Percentiles rank a stretch among this genome's conserved stretches.
Conservation (phyloP, 2,113 vertebrate genomes). For the Mesoclemmys tuberculata region DNA sequence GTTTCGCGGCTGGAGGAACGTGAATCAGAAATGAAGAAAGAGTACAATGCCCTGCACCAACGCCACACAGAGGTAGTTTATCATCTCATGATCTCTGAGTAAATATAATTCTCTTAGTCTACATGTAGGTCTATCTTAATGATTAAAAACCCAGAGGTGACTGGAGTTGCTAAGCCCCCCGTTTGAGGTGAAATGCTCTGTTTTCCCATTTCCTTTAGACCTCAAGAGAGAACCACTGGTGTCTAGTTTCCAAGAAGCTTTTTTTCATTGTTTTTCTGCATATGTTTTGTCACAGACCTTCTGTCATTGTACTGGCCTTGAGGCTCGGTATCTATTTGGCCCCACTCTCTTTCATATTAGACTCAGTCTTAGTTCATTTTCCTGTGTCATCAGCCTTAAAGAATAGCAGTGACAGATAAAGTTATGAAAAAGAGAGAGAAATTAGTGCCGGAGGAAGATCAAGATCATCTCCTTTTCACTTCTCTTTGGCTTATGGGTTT, state of each 20-base stretch:
- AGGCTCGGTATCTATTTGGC: neutral
- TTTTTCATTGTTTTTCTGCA: neutral
- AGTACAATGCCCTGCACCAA: conserved; percentile 96
- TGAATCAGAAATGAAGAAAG: conserved; percentile 98
- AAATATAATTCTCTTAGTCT: neutral
- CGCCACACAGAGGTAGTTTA: conserved; percentile 93
- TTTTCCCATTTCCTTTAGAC: neutral
- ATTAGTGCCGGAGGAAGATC: neutral
- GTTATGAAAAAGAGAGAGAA: neutral
- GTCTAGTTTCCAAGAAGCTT: rapidly evolving
- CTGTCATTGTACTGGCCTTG: neutral
- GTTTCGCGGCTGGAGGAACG: conserved; percentile 95
- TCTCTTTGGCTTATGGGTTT: neutral
- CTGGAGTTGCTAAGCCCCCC: neutral
- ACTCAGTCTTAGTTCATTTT: neutral
- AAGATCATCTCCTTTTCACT: neutral
- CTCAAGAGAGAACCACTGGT: neutral
- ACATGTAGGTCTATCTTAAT: neutral
- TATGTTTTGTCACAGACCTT: neutral
- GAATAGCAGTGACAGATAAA: neutral
- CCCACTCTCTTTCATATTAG: neutral
- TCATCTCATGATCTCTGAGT: neutral
- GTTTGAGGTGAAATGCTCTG: neutral
- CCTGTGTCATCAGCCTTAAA: neutral
- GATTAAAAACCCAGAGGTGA: neutral